A percentile compares a stretch with the other conserved stretches of the same genome.
Conservation (phyloP, 2,797 vertebrate species). For the Chromobotia macracanthus region DNA sequence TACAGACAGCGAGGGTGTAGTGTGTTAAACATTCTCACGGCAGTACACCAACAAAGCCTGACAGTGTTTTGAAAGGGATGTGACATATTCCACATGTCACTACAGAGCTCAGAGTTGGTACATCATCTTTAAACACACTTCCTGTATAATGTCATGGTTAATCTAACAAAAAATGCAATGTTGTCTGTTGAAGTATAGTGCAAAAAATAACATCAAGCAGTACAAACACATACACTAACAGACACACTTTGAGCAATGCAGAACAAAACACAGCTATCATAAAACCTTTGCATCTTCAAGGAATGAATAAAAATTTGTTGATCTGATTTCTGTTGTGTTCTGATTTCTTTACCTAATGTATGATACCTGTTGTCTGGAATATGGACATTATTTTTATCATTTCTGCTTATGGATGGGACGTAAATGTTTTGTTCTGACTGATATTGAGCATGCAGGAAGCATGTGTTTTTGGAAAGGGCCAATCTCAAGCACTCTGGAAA, state of each 20-base stretch:
- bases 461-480: slow-evolving; percentile 21
- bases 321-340: too few species aligned
- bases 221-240: not conserved
- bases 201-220: slow-evolving; percentile 7
- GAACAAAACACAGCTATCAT: too few species aligned
- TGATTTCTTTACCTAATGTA: too few species aligned
- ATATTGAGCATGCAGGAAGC: not conserved
- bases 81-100: slow-evolving; percentile 1
- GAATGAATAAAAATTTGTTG: too few species aligned
- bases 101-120: slow-evolving; percentile 4
- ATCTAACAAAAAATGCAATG: slow-evolving; percentile 41
- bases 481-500: slow-evolving; percentile 6
- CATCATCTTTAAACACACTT: slow-evolving; percentile 54
- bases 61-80: slow-evolving; percentile 19
- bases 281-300: too few species aligned
- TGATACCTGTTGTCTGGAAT: too few species aligned
- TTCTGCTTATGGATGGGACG: not conserved
- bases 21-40: not conserved
- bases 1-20: not conserved
- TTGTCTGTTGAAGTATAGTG: slow-evolving; percentile 8
- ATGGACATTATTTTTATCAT: too few species aligned
- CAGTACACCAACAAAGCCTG: not conserved
- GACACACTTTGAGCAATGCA: not conserved
- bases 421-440: not conserved
- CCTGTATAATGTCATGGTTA: slow-evolving; percentile 55